Evolutionary conservation across 1,140 invertebrate species (phyloP).

Genomic region (Belonocnema kinseyi): DNA sequence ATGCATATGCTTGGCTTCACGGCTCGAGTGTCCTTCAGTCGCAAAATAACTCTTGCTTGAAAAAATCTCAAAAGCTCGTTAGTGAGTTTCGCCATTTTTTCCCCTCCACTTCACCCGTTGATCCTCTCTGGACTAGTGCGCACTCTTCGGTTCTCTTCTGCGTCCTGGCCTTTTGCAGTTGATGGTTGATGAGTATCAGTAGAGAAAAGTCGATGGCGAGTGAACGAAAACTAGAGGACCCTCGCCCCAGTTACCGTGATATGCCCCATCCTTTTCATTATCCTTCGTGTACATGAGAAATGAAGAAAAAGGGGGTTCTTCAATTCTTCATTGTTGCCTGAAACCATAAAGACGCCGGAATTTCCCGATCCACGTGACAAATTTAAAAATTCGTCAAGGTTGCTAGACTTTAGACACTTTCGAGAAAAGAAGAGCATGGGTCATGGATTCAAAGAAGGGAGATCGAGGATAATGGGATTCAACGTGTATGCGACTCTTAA

Average conservation of each 20-base stretch:
- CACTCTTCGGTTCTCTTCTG: slow-evolving; percentile 20
- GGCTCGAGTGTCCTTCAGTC: slow-evolving; percentile 56
- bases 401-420: too few species aligned
- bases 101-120: slow-evolving; percentile 34
- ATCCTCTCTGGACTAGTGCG: slow-evolving; percentile 11
- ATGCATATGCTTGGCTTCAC: slow-evolving; percentile 51
- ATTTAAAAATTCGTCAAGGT: background rate
- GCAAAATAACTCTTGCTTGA: slow-evolving; percentile 48
- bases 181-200: background rate
- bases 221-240: slow-evolving; percentile 22
- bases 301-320: too few species aligned
- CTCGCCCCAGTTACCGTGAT: slow-evolving; percentile 23
- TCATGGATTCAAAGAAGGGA: too few species aligned
- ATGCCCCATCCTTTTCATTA: slow-evolving; percentile 25
- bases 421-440: too few species aligned
- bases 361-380: slow-evolving; percentile 3
- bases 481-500: too few species aligned
- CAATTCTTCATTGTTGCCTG: background rate
- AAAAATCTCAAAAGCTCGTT: slow-evolving; percentile 65
- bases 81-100: slow-evolving; percentile 61
- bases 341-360: background rate
- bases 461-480: too few species aligned
- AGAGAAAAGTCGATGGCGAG: slow-evolving; percentile 5
- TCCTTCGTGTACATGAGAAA: background rate
- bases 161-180: background rate